Evolutionary conservation across 2,888 invertebrate genomes (phyloP), one percentile per base, ranked within the genome.

Genomic region (Plagiodera versicolora): DNA sequence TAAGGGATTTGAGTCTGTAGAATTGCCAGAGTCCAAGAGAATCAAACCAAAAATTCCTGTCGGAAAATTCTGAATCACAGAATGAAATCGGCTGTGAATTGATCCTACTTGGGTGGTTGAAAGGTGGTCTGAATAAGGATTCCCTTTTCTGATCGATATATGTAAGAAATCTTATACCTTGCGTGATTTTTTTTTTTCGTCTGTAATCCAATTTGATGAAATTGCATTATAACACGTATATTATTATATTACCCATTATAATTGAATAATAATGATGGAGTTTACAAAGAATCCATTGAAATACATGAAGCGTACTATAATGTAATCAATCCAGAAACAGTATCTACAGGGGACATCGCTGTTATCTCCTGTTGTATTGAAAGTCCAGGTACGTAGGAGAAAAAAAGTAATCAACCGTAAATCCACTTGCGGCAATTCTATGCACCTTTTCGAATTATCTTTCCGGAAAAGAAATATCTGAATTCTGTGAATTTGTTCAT

Each of bases 141-240:
- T 72, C 70, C 58, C 65, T 66, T 66, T 39, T 39, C 39, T 60
- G 63, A 68, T 71, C 71, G 63, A 71, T 69, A 68, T 28, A 11
- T 47, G 48, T 57, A 68, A 67, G 70, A 70, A 72, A 70, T 72
- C 69, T 68, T 70, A 72, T 69, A 72, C 67, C 20, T 39, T 14
- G 14, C 14, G n/a, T 11, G 39, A 14, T 39, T 39, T 39, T 39
- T 39, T 39, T 39, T 3, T 54, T 18, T 56, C 30, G 30, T 50
- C 50, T 44, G 62, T 73, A 75, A 75, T 75, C 73, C 75, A 75
- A 75, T 75, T 75, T 73, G 19, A 71, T 70, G 46, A 74, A 75
- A 75, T 75, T 74, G 75, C 72, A 75, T 75, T 74, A 75, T 70
- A 69, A 57, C 65, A 39, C 20, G 20, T 52, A 39, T 20, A 14